phyloP scores from a whole-genome alignment of 1,140 invertebrate species.

The Brachionus calyciflorus region DNA sequence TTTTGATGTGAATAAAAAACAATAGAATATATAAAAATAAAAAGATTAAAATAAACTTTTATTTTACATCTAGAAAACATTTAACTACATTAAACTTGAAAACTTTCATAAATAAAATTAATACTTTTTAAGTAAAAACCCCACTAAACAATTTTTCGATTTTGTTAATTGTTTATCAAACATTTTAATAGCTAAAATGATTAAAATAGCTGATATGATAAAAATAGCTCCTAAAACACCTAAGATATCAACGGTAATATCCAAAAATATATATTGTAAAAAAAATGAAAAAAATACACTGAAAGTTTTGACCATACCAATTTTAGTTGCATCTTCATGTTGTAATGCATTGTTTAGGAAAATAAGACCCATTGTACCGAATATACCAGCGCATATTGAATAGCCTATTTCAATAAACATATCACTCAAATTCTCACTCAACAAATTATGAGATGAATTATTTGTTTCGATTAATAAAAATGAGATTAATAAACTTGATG shows the following conservation, averaged over 20 bases:
- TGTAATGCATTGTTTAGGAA: conserved; percentile 26
- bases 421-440: neutral
- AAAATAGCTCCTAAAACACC: conserved; percentile 26
- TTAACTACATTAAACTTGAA: neutral
- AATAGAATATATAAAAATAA: too few species aligned
- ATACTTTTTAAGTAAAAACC: conserved; percentile 19
- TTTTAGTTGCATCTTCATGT: conserved; percentile 44
- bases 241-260: conserved; percentile 15
- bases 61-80: too few species aligned
- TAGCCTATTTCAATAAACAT: neutral
- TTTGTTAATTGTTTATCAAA: conserved; percentile 30
- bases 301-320: conserved; percentile 39
- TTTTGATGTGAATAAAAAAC: too few species aligned
- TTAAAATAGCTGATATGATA: conserved; percentile 12
- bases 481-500: neutral
- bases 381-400: neutral
- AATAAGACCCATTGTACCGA: conserved; percentile 32
- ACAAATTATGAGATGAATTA: neutral
- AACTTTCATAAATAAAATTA: conserved; percentile 8
- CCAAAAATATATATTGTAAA: conserved; percentile 33
- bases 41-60: too few species aligned
- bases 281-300: conserved; percentile 42
- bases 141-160: neutral
- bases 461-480: neutral
- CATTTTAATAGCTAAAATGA: conserved; percentile 16